Percentiles rank a stretch among this genome's conserved stretches.
Conservation (phyloP, 2,888 invertebrate species). For the Latheticus oryzae region DNA sequence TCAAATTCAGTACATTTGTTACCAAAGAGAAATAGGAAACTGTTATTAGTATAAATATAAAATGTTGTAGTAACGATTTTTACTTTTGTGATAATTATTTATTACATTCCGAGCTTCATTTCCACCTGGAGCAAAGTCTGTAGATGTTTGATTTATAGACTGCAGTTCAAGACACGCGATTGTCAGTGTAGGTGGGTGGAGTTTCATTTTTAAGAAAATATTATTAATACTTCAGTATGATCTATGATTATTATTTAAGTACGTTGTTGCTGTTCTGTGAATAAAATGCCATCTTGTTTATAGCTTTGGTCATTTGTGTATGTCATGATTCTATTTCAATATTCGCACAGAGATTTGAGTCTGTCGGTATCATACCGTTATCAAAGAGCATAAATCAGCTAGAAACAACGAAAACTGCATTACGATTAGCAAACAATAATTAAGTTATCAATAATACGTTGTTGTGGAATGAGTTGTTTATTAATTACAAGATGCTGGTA, state of each 20-base stretch:
- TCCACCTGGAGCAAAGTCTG: conserved; percentile 37
- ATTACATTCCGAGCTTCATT: conserved; percentile 31
- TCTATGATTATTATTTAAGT: conserved; percentile 39
- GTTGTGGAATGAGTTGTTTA: conserved; percentile 45
- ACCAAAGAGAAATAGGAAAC: too few relatives aligned
- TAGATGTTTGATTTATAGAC: conserved; percentile 40
- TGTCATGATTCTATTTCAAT: background rate
- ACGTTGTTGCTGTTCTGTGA: conserved; percentile 23
- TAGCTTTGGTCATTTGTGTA: conserved; percentile 9
- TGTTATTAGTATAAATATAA: background rate
- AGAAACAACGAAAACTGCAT: conserved; percentile 5
- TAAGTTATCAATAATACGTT: conserved; percentile 55
- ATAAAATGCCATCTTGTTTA: conserved; percentile 21
- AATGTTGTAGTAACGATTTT: too few relatives aligned
- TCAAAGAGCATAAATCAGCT: conserved; percentile 26
- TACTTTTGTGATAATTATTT: conserved; percentile 35
- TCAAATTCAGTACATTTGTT: too few relatives aligned
- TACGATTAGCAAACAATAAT: conserved; percentile 47
- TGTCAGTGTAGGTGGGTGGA: conserved; percentile 43
- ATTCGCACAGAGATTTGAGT: too few relatives aligned
- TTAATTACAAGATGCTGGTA: conserved; percentile 46
- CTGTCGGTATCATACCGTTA: conserved; percentile 14
- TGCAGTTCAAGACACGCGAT: conserved; percentile 42
- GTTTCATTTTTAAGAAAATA: conserved; percentile 26
- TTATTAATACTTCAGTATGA: conserved; percentile 39